phyloP scores from a whole-genome alignment of 2,797 vertebrate species.

The Nothura maculosa region DNA sequence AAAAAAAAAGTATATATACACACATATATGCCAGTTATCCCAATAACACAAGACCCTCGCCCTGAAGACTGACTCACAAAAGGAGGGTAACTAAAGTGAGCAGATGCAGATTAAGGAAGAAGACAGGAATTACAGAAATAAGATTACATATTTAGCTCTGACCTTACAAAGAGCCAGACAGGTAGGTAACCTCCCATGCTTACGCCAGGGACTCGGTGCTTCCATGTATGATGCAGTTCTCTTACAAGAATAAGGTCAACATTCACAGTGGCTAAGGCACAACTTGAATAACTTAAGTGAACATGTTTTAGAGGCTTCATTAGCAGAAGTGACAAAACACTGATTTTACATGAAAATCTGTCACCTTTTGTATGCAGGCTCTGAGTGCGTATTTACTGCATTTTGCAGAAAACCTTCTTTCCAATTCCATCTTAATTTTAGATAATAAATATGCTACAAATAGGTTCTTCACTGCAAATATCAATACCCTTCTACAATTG shows the following conservation, averaged over 20 bases:
- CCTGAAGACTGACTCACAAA: not conserved
- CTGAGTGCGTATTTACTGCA: not conserved
- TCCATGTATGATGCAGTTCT: not conserved
- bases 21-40: not conserved
- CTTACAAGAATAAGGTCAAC: not conserved
- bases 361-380: not conserved
- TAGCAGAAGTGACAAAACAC: not conserved
- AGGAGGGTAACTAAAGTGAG: not conserved
- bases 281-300: not conserved
- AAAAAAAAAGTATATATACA: too few species aligned
- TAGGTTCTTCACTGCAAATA: not conserved
- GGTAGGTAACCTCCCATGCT: not conserved
- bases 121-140: not conserved
- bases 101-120: not conserved
- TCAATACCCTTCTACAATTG: not conserved
- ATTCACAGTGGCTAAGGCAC: not conserved
- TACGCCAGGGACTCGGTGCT: not conserved
- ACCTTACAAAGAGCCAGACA: not conserved
- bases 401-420: not conserved
- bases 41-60: not conserved
- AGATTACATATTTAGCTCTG: not conserved
- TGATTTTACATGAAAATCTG: not conserved
- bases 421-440: not conserved
- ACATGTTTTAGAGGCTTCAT: not conserved
- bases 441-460: not conserved